Percentiles rank a stretch among this genome's conserved stretches.
Conservation (phyloP, 2,113 vertebrate species). For the Oncorhynchus gorbuscha region DNA sequence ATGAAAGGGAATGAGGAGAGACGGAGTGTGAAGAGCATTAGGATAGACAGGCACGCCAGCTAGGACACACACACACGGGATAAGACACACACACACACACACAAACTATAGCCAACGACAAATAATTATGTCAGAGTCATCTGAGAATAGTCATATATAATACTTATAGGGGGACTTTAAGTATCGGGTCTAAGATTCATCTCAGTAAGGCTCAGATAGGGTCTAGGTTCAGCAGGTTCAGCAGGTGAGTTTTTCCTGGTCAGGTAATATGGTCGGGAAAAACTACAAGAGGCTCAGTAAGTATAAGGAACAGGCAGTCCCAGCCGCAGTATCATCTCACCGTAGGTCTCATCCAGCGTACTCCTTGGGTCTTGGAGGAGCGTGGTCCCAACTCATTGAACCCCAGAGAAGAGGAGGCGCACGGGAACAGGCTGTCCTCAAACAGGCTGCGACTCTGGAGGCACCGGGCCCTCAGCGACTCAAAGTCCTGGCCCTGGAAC, state of each 20-base stretch:
- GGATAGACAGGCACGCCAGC: neutral
- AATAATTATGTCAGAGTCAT: no score
- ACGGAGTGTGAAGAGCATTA: constrained; percentile 11
- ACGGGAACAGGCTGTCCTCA: constrained; percentile 77
- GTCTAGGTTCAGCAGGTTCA: no score
- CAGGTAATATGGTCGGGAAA: no score
- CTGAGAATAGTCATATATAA: no score
- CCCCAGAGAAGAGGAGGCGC: constrained; percentile 74
- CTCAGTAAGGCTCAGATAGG: no score
- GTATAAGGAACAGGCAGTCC: neutral
- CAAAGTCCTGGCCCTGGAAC: constrained; percentile 84
- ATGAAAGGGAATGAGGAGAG: constrained; percentile 21
- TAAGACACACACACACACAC: neutral
- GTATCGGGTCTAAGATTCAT: no score
- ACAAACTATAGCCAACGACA: neutral
- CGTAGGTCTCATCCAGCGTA: constrained; percentile 86
- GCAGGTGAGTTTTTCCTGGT: no score
- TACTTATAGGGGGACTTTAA: no score
- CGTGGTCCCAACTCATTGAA: constrained; percentile 85
- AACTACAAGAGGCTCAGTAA: no score
- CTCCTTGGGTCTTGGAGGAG: constrained; percentile 80
- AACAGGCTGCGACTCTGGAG: constrained; percentile 73
- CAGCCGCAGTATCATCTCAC: constrained; percentile 69
- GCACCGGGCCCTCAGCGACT: constrained; percentile 63
- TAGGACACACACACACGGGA: neutral